These are phyloP conservation scores for Artemisiospiza belli DNA, from an alignment of 2,113 vertebrate genomes.

Conservation along the genomic window DNA sequence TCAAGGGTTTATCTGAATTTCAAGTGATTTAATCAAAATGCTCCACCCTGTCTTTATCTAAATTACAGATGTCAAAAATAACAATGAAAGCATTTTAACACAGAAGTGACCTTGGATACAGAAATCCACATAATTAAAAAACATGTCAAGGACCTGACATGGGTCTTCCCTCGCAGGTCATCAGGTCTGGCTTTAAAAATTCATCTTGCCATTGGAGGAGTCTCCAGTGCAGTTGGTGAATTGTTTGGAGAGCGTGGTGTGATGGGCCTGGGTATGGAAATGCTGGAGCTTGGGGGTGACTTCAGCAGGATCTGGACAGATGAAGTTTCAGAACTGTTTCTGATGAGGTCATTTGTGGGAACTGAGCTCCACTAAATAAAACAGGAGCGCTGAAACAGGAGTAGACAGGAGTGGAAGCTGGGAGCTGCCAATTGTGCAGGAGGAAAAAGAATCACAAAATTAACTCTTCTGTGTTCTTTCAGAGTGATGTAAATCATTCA, in stretches of 20 bases:
- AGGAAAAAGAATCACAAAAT: not conserved
- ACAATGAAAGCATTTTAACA: not conserved
- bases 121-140: not conserved
- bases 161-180: fast-evolving
- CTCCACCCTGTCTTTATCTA: not conserved
- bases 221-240: not conserved
- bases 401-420: not conserved
- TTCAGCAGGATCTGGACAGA: not conserved
- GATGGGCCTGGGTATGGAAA: not conserved
- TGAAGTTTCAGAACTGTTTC: not conserved
- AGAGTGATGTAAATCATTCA: not conserved
- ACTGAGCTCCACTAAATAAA: not conserved
- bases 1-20: not conserved
- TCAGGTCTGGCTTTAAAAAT: not conserved
- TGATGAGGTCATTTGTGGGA: not conserved
- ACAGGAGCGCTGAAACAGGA: not conserved
- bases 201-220: not conserved
- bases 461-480: not conserved
- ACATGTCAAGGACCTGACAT: not conserved
- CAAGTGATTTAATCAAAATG: not conserved
- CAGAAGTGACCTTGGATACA: not conserved
- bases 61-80: not conserved
- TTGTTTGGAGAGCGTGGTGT: not conserved
- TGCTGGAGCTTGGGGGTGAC: not conserved
- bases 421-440: not conserved